phyloP scores from a whole-genome alignment of 2,888 invertebrate species.

The Neelides folsomi region DNA sequence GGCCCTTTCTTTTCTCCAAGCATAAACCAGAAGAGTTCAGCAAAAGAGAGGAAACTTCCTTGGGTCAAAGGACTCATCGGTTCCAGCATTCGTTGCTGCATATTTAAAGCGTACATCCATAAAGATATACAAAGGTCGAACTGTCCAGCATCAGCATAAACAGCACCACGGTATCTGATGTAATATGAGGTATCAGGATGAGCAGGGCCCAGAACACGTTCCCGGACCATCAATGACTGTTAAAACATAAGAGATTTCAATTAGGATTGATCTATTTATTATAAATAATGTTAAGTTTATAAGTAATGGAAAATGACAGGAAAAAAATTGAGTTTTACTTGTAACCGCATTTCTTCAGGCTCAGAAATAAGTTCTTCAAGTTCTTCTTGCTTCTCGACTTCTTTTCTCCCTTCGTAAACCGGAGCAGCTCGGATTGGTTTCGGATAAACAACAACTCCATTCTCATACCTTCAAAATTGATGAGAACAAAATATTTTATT shows the following conservation, averaged over 20 bases:
- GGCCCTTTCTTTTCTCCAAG: conserved; percentile 52
- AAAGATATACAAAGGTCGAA: conserved; percentile 77
- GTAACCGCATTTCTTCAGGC: conserved; percentile 95
- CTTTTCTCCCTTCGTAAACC: conserved; percentile 77
- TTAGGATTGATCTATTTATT: neutral
- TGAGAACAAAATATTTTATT: neutral
- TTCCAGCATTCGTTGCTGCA: conserved; percentile 76
- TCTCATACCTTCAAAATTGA: conserved; percentile 42
- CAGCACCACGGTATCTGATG: conserved; percentile 80
- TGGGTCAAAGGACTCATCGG: conserved; percentile 90
- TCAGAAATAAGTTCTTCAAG: conserved; percentile 77
- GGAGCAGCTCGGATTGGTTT: conserved; percentile 58
- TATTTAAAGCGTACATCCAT: conserved; percentile 93
- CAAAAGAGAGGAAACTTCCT: conserved; percentile 83
- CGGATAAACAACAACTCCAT: conserved; percentile 52
- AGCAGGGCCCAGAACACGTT: conserved; percentile 80
- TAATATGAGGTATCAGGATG: conserved; percentile 96
- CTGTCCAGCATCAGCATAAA: conserved; percentile 88
- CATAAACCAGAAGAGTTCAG: conserved; percentile 89
- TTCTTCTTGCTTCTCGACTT: conserved; percentile 63
- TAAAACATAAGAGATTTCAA: conserved; percentile 10
- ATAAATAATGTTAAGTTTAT: neutral
- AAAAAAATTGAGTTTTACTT: conserved; percentile 45
- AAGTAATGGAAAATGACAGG: too few species aligned
- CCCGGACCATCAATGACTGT: conserved; percentile 61